Evolutionary conservation across 2,797 vertebrate genomes (phyloP).

Genomic region (Rhinichthys osculus): DNA sequence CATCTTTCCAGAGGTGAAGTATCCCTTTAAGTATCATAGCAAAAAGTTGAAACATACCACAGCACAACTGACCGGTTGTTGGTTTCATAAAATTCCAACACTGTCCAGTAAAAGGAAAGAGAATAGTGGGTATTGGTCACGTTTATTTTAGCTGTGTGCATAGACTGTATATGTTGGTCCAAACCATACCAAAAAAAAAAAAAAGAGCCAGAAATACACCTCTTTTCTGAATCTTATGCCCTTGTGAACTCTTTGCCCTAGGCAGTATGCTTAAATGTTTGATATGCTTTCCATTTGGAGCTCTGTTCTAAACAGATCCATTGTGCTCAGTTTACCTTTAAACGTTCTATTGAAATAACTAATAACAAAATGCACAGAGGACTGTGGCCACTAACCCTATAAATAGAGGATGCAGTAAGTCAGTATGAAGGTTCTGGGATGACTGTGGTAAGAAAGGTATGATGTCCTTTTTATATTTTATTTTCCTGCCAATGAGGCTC

Average conservation of each 20-base stretch:
- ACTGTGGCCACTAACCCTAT: constrained; percentile 15
- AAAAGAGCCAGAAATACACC: constrained; percentile 10
- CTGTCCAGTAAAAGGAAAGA: constrained; percentile 20
- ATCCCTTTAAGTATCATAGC: too few relatives aligned
- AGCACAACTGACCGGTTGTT: background rate
- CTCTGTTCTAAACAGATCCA: constrained; percentile 25
- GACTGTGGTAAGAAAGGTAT: constrained; percentile 48
- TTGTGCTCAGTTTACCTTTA: constrained; percentile 40
- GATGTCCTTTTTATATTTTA: constrained; percentile 30
- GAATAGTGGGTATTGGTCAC: constrained; percentile 14
- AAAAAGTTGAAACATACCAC: background rate
- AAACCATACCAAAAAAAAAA: background rate
- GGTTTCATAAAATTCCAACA: background rate
- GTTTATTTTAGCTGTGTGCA: constrained; percentile 20
- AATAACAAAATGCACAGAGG: background rate
- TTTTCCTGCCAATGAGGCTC: constrained; percentile 23
- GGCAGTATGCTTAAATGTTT: background rate
- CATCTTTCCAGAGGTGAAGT: too few relatives aligned
- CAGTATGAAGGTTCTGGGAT: constrained; percentile 45
- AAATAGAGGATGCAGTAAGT: constrained; percentile 46
- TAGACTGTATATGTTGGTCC: constrained; percentile 4
- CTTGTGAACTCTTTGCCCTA: background rate
- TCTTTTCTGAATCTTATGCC: constrained; percentile 2
- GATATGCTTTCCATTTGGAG: constrained; percentile 20
- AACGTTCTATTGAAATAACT: constrained; percentile 22